Base-by-base conservation (phyloP, 2,888 invertebrate genomes). In the Clostera curtula region DNA sequence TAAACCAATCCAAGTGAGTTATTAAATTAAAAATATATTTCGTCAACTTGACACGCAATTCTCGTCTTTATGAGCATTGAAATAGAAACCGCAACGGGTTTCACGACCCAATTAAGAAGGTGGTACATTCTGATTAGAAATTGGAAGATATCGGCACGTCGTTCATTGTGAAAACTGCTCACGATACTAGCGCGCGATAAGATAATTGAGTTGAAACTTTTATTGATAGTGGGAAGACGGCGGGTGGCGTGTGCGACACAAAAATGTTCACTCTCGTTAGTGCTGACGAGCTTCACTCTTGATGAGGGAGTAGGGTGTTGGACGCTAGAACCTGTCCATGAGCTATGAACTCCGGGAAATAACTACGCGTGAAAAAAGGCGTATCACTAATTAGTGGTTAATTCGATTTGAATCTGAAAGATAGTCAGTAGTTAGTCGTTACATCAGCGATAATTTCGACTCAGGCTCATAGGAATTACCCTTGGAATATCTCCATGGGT, bases 101-200 rank as follows among this genome's bases (percentile, higher is more conserved):
- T 44, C 25, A 30, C 19, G 27, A 39, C 36, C 40, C 69, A 74
- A 75, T 82, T 80, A 77, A 82, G 74, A 69, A 77, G 76, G 75
- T 72, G 79, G 67, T 77, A 77, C 71, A 77, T 75, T 77, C 64
- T 67, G 80, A 83, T 83, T 80, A 80, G 77, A 79, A 80, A 77
- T 77, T 73, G 68, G 69, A 63, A 72, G 82, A 80, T 82, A 83
- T 82, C 79, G 54, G 76, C 76, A 74, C 79, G 76, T 79, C 79
- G 74, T 77, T 75, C 77, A 80, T 80, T 82, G 79, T 82, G 68
- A 69, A 76, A 76, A 80, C 74, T 76, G 70, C 69, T 76, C 73
- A 67, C 62, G 80, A 79, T 82, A 79, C 76, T 76, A 77, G 66
- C 58, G 60, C 51, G 39, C 52, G 83, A 83, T 83, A 77, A 83